Evolutionary conservation across 2,797 vertebrate genomes (phyloP), one percentile per base, ranked within the genome.

Genomic region (Carduelis carduelis): DNA sequence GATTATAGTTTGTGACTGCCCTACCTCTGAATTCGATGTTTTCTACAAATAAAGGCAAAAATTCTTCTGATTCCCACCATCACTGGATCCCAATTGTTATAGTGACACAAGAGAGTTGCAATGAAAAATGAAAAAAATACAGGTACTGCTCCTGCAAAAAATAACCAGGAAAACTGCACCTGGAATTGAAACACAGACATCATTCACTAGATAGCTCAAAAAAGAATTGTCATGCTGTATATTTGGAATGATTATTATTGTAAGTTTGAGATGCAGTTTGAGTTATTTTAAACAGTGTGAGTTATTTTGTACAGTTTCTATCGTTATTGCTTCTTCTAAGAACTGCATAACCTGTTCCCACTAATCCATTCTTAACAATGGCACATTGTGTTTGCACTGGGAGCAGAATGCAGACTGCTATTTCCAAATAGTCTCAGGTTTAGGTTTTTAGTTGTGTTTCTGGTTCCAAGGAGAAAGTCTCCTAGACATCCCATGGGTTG

Each of bases 31-130:
- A 98, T 98, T 60, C 99, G 98, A 96, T 99, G 99, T 96, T 98
- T 99, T 89, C 99, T 98, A 96, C 99, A 99, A 69, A 99, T 97
- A 96, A 99, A 99, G 79, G 98, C 98, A 92, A 99, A 99, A 61
- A 99, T 93, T 97, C 99, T 98, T 97, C 99, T 98, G 87, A 99
- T 98, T 22, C 98, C 99, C 74, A 99, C 98, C 98, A 99, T 99
- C 72, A 99, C 99, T 9, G 99, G 99, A 97, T 99, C 99, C 99
- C 99, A 99, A 98, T 99, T 99, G 98, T 99, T 99, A 98, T 99
- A 99, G 97, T 99, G 99, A 95, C 99, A 99, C 50, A 99, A 92
- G 6, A 99, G 98, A 34, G 99, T 98, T 56, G 97, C 98, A 83
- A 99, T 99, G 97, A 99, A 99, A 97, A 99, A 99, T 44, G 99